Base-by-base conservation (phyloP, 2,797 vertebrate genomes). In the Gorsachius magnificus region DNA sequence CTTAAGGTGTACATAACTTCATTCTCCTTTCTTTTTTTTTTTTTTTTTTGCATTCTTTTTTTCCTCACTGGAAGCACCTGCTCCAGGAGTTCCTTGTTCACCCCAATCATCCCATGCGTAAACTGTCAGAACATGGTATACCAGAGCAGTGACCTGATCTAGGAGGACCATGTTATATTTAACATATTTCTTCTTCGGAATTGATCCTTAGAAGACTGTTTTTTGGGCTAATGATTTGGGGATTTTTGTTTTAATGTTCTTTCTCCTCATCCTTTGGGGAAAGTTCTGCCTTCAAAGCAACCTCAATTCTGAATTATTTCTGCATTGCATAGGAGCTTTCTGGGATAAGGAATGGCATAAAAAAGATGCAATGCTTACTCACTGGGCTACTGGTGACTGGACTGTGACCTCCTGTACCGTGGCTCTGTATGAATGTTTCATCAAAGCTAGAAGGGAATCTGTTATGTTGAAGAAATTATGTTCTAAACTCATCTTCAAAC, bases 311-410 rank as follows among this genome's bases (percentile, higher is more conserved):
- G 19, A 61, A 38, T 68, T 48, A 35, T 65, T 85, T 82, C 21
- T 84, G 16, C 3, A 1, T 43, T 68, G 13, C 6, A 9, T 15
- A 29, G 26, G 11, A 24, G 2, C 2, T 60, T 79, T 85, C 19
- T 51, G 19, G 13, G 11, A 13, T 64, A 13, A 71, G 21, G 29
- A 61, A 65, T 45, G 5, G 11, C 21, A 24, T 46, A 12, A 86
- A 81, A 48, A 51, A 5, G 4, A 15, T 6, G 6, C 15, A 35
- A 1, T 33, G 13, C 2, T 81, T 28, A 4, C 9, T 1, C 16
- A 20, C 7, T 17, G 29, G 31, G 16, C 45, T 83, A 6, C 33
- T 54, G 6, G 5, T 64, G 20, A 28, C 22, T n/a, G 60, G 19
- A 14, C 46, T 46, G 33, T 60, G 50, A 35, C 14, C 24, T 65